These are phyloP conservation scores for Callopanchax toddi DNA, from an alignment of 2,113 vertebrate species.

Conservation along the genomic window DNA sequence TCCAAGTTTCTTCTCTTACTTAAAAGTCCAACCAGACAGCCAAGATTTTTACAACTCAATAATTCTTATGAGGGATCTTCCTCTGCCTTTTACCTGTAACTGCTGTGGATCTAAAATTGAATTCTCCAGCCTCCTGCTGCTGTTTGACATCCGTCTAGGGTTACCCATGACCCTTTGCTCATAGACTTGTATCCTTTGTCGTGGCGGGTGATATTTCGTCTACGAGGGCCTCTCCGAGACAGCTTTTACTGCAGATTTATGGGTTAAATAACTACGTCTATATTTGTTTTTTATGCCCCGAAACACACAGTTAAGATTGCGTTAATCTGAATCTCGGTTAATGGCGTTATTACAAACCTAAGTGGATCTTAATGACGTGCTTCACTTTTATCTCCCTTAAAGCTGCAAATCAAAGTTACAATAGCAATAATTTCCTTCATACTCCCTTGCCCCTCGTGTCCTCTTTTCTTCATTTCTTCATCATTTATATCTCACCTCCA, in stretches of 20 bases:
- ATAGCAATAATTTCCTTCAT: slow-evolving; percentile 14
- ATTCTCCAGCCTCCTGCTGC: neutral
- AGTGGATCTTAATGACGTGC: slow-evolving; percentile 1
- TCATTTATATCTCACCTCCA: slow-evolving; percentile 41
- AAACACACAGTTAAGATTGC: neutral
- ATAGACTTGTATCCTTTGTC: neutral
- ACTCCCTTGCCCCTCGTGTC: neutral
- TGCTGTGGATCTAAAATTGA: neutral
- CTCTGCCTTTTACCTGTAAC: neutral
- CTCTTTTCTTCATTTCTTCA: slow-evolving; percentile 22
- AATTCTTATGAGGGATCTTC: neutral
- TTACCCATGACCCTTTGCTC: neutral
- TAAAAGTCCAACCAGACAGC: too few species aligned
- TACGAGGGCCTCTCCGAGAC: neutral
- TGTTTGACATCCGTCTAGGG: neutral
- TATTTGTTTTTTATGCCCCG: neutral
- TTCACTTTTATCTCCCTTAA: slow-evolving; percentile 17
- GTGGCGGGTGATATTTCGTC: neutral
- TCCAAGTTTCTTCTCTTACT: too few species aligned
- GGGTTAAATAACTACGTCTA: neutral
- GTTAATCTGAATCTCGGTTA: slow-evolving; percentile 1
- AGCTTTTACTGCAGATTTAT: neutral
- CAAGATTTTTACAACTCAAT: too few species aligned
- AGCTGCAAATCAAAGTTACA: slow-evolving; percentile 25
- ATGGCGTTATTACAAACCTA: slow-evolving; percentile 5